Evolutionary conservation across 2,797 vertebrate species (phyloP).

Genomic region (Eremophila alpestris): DNA sequence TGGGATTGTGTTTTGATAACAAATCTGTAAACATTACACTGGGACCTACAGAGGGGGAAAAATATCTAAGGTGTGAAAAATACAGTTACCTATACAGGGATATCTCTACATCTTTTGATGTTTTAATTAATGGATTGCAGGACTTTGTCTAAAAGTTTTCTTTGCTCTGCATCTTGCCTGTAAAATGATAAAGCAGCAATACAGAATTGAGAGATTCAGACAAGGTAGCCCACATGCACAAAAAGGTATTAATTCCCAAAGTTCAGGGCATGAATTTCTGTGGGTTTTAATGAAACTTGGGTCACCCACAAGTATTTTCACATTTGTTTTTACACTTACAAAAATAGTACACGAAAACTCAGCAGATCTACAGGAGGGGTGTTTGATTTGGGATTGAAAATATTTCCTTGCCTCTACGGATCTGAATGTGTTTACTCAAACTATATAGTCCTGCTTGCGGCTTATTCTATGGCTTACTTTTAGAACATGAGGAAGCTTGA

Average conservation of each 20-base stretch:
- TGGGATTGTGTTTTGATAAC: not conserved
- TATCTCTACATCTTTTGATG: not conserved
- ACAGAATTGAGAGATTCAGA: not conserved
- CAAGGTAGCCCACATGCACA: not conserved
- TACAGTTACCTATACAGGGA: not conserved
- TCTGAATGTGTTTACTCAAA: constrained; percentile 12
- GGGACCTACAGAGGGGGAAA: not conserved
- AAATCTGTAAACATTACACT: not conserved
- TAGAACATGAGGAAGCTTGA: constrained; percentile 1
- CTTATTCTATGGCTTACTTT: constrained; percentile 27
- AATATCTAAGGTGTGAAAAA: not conserved
- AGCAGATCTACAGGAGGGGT: not conserved
- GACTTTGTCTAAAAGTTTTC: not conserved
- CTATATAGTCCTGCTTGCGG: not conserved
- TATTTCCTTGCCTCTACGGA: constrained; percentile 5
- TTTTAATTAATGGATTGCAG: not conserved
- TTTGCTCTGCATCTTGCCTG: not conserved
- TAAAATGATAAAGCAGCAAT: not conserved
- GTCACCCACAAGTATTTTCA: constrained; percentile 20
- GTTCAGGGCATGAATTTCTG: not conserved
- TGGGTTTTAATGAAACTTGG: constrained; percentile 9
- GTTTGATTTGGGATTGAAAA: constrained; percentile 27
- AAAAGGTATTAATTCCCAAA: not conserved
- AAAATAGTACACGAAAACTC: constrained; percentile 33
- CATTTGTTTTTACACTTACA: constrained; percentile 31